Evolutionary conservation across 2,113 vertebrate species (phyloP), one percentile per base, ranked within the genome.

Genomic region (Limanda limanda): DNA sequence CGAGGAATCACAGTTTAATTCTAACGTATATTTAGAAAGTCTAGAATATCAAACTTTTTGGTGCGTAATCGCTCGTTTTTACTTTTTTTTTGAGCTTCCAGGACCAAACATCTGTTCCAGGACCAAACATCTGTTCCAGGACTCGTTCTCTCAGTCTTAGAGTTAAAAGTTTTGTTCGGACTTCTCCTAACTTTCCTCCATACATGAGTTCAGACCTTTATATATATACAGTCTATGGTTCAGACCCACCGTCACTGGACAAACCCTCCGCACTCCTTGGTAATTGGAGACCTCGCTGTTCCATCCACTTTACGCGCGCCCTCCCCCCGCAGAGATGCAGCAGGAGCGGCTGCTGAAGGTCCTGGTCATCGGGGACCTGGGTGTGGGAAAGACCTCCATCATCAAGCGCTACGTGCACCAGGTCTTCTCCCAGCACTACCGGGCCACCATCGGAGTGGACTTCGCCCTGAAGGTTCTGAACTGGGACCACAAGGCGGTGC

Each of bases 391-490:
- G 7, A 95, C 95, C 9, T 94, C 94, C 57, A 91, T 95, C 74
- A 95, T 95, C 3, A 94, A 94, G 78, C 94, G 95, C 15, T 95
- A 95, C 79, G 94, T 95, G 25, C 93, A 95, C 74, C 93, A 94
- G 86, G 86, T 95, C 9, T 95, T 95, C 89, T 95, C 95, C 35
- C 94, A 95, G 64, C 94, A 94, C n/a, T 95, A 95, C 89, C 83
- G 94, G 3, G 94, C 95, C 59, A 95, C 95, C 37, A 94, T 95
- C 72, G 95, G 95, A 0, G 94, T 95, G 54, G 95, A 95, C 88
- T 95, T 95, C 74, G 93, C 94, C 42, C 90, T 95, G 48, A 95
- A 94, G 74, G 87, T 95, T 59, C 82, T 95, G 12, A 81, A 86
- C 57, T 95, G 94, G 95, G 93, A 95, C 45, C 89, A 91, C 1